phyloP scores from a whole-genome alignment of 2,888 invertebrate species.

The Lutraria lutraria region DNA sequence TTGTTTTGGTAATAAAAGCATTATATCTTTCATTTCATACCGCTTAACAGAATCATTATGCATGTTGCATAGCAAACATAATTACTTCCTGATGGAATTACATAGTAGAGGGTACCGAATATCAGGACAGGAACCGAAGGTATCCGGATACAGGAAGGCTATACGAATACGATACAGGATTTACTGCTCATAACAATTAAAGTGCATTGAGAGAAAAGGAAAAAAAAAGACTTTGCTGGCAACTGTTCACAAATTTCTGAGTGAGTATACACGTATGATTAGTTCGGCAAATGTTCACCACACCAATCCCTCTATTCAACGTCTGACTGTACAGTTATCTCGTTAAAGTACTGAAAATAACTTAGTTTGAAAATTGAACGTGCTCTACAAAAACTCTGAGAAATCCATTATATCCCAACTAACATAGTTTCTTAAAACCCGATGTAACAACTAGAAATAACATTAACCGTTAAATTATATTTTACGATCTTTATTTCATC shows the following conservation, averaged over 20 bases:
- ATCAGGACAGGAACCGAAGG: no score
- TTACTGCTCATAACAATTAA: background rate
- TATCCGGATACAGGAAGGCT: no score
- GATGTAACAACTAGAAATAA: no score
- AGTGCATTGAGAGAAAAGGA: background rate
- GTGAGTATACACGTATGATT: background rate
- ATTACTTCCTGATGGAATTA: background rate
- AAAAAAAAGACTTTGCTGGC: background rate
- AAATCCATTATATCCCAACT: no score
- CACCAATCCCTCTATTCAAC: background rate
- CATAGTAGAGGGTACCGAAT: no score
- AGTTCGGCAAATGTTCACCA: conserved; percentile 1
- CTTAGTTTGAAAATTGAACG: no score
- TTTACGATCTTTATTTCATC: no score
- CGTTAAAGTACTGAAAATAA: no score
- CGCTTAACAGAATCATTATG: background rate
- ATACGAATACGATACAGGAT: background rate
- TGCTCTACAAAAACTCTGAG: no score
- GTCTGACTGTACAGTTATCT: background rate
- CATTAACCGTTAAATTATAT: no score
- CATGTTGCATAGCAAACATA: conserved; percentile 8
- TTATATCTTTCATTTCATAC: background rate
- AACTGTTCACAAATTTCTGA: background rate
- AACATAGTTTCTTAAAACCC: no score
- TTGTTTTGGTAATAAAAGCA: background rate